These are phyloP conservation scores for Mylabris phalerata DNA, from an alignment of 1,140 invertebrate species.

Conservation along the genomic window DNA sequence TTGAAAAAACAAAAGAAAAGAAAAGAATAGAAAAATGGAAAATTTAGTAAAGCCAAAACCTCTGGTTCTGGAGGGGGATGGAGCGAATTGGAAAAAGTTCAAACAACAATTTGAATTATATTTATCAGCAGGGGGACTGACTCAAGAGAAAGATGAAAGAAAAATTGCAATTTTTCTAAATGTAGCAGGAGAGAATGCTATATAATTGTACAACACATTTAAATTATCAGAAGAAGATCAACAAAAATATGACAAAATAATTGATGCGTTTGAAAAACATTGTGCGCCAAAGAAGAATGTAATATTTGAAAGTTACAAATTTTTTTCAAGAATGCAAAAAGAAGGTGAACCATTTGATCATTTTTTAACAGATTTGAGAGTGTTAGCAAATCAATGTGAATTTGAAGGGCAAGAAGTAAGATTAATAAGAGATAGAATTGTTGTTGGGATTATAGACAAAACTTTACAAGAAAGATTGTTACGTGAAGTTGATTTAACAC, in stretches of 20 bases:
- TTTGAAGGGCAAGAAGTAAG: constrained; percentile 23
- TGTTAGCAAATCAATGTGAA: constrained; percentile 22
- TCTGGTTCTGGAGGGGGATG: not conserved
- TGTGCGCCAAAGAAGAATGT: constrained; percentile 32
- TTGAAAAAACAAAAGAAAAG: no score
- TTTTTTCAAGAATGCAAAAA: constrained; percentile 20
- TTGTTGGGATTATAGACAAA: no score
- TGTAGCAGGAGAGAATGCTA: constrained; percentile 29
- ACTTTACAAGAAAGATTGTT: no score
- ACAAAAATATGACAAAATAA: constrained; percentile 22
- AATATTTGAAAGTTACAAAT: constrained; percentile 25
- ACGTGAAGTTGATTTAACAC: no score
- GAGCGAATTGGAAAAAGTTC: constrained; percentile 29
- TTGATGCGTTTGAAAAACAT: constrained; percentile 30
- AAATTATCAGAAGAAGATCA: constrained; percentile 24
- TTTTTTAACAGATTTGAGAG: constrained; percentile 26
- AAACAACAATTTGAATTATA: constrained; percentile 29
- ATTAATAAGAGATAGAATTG: no score
- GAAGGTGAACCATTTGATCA: constrained; percentile 26
- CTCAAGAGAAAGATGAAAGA: constrained; percentile 22
- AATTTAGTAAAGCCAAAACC: not conserved
- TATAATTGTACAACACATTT: constrained; percentile 32
- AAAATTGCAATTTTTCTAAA: constrained; percentile 33
- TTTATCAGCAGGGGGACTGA: constrained; percentile 23
- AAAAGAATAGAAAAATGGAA: not conserved